Evolutionary conservation across 1,140 invertebrate species (phyloP).

Genomic region (Schlechtendalia chinensis): DNA sequence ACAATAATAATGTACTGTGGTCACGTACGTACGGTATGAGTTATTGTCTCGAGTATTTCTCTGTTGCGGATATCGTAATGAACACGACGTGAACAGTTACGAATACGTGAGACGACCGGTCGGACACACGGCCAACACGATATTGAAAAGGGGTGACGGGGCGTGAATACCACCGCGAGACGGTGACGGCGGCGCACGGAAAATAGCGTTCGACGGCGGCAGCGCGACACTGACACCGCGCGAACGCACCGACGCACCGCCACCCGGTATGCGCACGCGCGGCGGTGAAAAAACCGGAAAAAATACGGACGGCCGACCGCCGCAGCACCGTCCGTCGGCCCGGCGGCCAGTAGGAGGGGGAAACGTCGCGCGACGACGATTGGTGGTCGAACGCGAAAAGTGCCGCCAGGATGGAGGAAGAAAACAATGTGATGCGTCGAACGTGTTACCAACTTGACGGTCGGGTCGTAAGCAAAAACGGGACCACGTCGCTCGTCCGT

Average conservation of each 20-base stretch:
- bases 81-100: neutral
- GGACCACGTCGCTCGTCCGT: too few species aligned
- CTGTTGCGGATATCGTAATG: neutral
- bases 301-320: too few species aligned
- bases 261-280: too few species aligned
- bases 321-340: neutral
- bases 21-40: too few species aligned
- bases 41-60: too few species aligned
- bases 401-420: too few species aligned
- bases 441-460: neutral
- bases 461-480: neutral
- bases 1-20: too few species aligned
- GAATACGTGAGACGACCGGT: neutral
- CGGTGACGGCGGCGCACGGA: too few species aligned
- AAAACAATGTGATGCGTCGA: neutral
- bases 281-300: neutral
- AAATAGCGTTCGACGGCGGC: too few species aligned
- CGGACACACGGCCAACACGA: neutral
- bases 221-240: too few species aligned
- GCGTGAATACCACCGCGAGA: too few species aligned
- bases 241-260: neutral
- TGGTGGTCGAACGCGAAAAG: conserved; percentile 23
- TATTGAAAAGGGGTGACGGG: too few species aligned
- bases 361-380: neutral
- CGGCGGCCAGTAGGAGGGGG: neutral